Evolutionary conservation across 2,113 vertebrate genomes (phyloP).

Genomic region (Ictalurus punctatus): DNA sequence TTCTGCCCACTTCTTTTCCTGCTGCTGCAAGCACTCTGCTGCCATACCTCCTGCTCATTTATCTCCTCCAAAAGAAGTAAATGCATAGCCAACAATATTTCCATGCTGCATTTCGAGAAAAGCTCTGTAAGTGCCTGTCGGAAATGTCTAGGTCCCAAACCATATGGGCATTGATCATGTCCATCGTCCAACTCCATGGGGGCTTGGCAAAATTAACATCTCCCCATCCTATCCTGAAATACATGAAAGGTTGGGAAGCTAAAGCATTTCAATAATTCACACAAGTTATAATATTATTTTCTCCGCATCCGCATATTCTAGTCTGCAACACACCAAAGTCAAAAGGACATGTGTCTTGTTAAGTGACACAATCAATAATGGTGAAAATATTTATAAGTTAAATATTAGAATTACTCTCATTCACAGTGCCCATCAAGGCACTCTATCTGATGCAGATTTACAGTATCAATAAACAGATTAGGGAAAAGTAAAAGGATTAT

Average conservation of each 20-base stretch:
- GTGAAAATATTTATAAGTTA: neutral
- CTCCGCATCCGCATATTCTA: no score
- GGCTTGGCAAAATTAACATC: neutral
- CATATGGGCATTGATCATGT: constrained; percentile 9
- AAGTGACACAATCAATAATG: neutral
- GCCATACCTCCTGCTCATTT: neutral
- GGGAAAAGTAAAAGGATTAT: neutral
- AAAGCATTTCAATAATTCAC: neutral
- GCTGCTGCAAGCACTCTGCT: neutral
- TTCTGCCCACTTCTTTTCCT: neutral
- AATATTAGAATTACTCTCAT: neutral
- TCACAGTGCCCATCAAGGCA: neutral
- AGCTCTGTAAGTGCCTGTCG: neutral
- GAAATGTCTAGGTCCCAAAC: neutral
- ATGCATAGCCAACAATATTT: neutral
- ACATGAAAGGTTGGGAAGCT: neutral
- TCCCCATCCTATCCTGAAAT: neutral
- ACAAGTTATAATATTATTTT: neutral
- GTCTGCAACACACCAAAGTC: neutral
- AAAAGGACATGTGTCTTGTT: neutral
- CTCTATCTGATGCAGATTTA: neutral
- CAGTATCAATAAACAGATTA: neutral
- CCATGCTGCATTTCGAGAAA: neutral
- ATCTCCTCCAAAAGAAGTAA: neutral
- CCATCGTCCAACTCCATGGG: constrained; percentile 1